phyloP scores from a whole-genome alignment of 2,888 invertebrate genomes.

The Bimastos eiseni region DNA sequence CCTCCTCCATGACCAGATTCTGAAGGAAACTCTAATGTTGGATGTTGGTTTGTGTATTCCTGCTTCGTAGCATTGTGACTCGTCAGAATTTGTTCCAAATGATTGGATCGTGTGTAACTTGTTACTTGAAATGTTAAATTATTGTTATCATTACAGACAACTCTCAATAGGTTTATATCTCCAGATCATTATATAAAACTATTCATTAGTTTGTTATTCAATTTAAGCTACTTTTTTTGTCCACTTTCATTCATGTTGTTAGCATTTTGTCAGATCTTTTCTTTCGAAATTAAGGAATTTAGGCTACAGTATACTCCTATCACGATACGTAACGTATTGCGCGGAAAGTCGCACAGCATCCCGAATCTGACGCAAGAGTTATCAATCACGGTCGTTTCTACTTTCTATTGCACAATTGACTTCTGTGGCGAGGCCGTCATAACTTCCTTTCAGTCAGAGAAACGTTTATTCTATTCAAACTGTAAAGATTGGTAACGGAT shows the following conservation, averaged over 20 bases:
- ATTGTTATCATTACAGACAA: too few relatives aligned
- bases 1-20: neutral
- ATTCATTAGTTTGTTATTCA: too few relatives aligned
- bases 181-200: too few relatives aligned
- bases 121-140: neutral
- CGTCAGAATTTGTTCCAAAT: neutral
- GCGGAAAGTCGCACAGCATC: too few relatives aligned
- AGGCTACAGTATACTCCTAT: too few relatives aligned
- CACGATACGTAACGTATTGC: too few relatives aligned
- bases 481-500: neutral
- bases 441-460: neutral
- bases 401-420: neutral
- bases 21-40: neutral
- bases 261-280: too few relatives aligned
- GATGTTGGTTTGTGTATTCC: neutral
- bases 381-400: neutral
- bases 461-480: too few relatives aligned
- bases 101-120: neutral
- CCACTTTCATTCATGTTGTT: too few relatives aligned
- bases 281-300: too few relatives aligned
- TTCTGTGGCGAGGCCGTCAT: neutral
- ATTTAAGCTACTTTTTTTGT: too few relatives aligned
- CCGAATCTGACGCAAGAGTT: neutral
- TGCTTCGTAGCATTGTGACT: neutral
- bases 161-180: too few relatives aligned